Evolutionary conservation across 2,113 vertebrate species (phyloP), one percentile per base, ranked within the genome.

Genomic region (Plecturocebus donacophilus): DNA sequence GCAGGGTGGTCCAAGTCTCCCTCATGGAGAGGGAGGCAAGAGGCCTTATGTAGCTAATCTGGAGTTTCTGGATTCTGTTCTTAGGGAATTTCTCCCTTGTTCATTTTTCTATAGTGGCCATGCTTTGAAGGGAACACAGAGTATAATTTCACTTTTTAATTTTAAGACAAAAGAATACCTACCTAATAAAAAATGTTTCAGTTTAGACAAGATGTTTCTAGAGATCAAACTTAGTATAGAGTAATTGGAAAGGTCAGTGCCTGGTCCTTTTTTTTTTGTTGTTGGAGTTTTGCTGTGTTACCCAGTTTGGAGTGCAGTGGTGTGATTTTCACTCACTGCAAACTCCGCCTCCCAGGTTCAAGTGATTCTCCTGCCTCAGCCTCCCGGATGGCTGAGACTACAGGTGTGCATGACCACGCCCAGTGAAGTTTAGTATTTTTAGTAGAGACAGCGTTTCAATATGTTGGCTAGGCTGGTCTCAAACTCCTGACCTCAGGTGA

Each of bases 131-230:
- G 27, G 20, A 66, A 27, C 35, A 85, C 45, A 85, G 85, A 73
- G 7, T 20, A 64, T 3, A 17, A 52, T 76, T 79, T 25, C 0
- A 30, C 1, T 49, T 75, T 42, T 30, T 64, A 64, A 64, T 64
- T 91, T 94, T 12, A 92, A 11, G 30, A 58, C 64, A 82, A 70
- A 54, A 58, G 2, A 85, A 58, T 52, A 30, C 27, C 9, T 64
- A 76, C 25, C 64, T 49, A 45, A 52, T 35, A 86, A 75, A 40
- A 23, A 47, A 40, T 25, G 8, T 75, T 79, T 86, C 40, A 68
- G 64, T 89, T 83, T 5, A 90, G 66, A 81, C 94, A 79, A 54
- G 19, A 58, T 86, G 35, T 87, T 20, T 73, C 16, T 21, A 49
- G 17, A 70, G 54, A 49, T 38, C 27, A 91, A 75, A 64, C 16